Evolutionary conservation across 1,140 invertebrate genomes (phyloP), one percentile per base, ranked within the genome.

Genomic region (Drosophila pseudoananassae): DNA sequence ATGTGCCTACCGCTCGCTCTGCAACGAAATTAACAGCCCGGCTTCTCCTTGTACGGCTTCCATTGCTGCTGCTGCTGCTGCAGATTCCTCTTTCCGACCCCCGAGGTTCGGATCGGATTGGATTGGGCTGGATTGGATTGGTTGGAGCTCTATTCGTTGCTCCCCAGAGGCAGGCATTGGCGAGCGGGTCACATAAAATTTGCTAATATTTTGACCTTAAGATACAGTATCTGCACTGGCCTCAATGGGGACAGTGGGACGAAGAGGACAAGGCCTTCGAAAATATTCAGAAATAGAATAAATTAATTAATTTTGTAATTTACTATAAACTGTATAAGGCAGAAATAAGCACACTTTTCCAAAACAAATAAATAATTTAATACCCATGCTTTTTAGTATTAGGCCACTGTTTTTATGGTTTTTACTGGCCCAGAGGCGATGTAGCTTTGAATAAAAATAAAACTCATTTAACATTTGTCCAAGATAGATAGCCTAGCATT

Each of bases 161-260:
- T 43, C 29, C 53, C 52, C 29, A 17, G 20, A 31, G 51, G 29
- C 69, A 47, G 29, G 12, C 49, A 31, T 53, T 40, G 66, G 59
- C 36, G 53, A 57, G 50, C 71, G 65, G 82, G 82, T 88, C 82
- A 87, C 65, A 65, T 72, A 56, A 88, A 87, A 87, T 87, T 87
- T 87, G 78, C 82, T 88, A 87, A 88, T 87, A 82, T 78, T 87
- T 88, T 88, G 82, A 87, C 82, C 82, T 53, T 25, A 65, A 72
- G 83, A 76, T 78, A 59, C 64, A 78, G 78, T 85, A 77, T 76
- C 55, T 64, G 8, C n/a, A 53, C 53, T 58, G 79, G 52, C 50
- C 64, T 31, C 79, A 65, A 31, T 78, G 69, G 55, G 29, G 36
- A 87, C 81, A 65, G 46, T 85, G 82, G 83, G 31, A 2, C 15